Conservation (phyloP, 1,140 invertebrate genomes). For the Platyscapa corneri region DNA sequence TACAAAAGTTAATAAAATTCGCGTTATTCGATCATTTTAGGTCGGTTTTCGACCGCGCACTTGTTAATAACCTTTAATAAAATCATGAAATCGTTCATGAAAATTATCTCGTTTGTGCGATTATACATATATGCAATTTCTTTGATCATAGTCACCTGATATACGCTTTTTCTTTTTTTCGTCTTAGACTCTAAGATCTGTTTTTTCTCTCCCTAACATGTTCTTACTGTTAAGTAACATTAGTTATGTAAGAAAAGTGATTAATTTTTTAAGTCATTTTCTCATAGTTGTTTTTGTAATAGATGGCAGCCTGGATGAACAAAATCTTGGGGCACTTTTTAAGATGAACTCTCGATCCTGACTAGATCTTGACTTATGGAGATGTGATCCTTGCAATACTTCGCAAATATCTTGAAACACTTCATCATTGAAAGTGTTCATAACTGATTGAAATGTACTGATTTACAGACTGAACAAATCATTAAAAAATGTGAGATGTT, state of each 20-base stretch:
- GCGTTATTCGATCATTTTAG: not conserved
- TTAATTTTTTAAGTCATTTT: not conserved
- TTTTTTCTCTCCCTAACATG: conserved; percentile 26
- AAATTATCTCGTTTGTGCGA: conserved; percentile 13
- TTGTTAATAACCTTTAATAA: not conserved
- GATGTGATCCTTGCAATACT: conserved; percentile 1
- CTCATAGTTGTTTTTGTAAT: conserved; percentile 41
- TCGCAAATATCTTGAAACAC: not conserved
- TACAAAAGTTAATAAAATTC: not conserved
- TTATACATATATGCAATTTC: conserved; percentile 2
- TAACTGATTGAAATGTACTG: not conserved
- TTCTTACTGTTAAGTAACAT: conserved; percentile 43
- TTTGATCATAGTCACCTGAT: conserved; percentile 19
- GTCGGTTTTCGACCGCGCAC: not conserved
- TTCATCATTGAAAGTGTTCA: not conserved
- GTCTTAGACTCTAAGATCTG: conserved; percentile 10
- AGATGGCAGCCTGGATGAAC: conserved; percentile 49
- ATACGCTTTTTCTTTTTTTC: conserved; percentile 18
- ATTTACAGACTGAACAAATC: not conserved
- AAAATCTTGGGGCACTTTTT: conserved; percentile 2
- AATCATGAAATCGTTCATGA: not conserved
- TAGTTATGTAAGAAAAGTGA: conserved; percentile 32
- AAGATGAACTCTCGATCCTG: conserved; percentile 35
- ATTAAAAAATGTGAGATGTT: not conserved
- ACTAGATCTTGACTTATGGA: conserved; percentile 25